Evolutionary conservation across 2,113 vertebrate species (phyloP), one percentile per base, ranked within the genome.

Genomic region (Cisticola juncidis): DNA sequence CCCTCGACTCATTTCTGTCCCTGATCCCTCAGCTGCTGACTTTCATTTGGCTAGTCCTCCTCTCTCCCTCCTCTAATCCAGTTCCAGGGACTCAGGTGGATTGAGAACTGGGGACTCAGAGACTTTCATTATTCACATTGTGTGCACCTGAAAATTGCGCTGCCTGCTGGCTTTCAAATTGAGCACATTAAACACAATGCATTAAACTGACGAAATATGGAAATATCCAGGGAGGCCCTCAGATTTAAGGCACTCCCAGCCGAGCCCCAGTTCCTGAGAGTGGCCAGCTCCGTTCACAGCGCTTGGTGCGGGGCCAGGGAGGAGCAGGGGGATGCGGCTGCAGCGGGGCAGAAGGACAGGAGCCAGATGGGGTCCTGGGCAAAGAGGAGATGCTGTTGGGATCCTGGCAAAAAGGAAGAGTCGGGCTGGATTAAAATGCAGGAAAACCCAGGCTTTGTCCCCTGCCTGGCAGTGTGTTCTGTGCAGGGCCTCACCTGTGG

Each of bases 161-260:
- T 83, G 61, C 96, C 94, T 72, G 31, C 64, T 94, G 88, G 81
- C 92, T 90, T 83, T 64, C 94, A 86, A 95, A 97, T 47, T 86
- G 88, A 77, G 57, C 11, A 61, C 90, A 81, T 88, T 93, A 96
- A 96, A 95, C 29, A 88, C 64, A 86, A 81, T 21, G 60, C 81
- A 33, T 83, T 94, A 92, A 96, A 93, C 86, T 92, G 36, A 69
- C 17, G 23, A 83, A 91, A 86, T 94, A 76, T 56, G 74, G 83
- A 86, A 65, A 90, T 71, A 87, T 5, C 86, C 61, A 47, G 94
- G 89, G 73, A 97, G 80, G 70, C 40, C 28, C 80, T 61, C 40
- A 17, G 47, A 78, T 90, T 91, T 66, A 76, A 94, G 58, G 12
- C 24, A 6, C 28, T 76, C 61, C 68, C 23, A 2, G 45, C 18